Evolutionary conservation across 1,140 invertebrate genomes (phyloP).

Genomic region (Asbolus verrucosus): DNA sequence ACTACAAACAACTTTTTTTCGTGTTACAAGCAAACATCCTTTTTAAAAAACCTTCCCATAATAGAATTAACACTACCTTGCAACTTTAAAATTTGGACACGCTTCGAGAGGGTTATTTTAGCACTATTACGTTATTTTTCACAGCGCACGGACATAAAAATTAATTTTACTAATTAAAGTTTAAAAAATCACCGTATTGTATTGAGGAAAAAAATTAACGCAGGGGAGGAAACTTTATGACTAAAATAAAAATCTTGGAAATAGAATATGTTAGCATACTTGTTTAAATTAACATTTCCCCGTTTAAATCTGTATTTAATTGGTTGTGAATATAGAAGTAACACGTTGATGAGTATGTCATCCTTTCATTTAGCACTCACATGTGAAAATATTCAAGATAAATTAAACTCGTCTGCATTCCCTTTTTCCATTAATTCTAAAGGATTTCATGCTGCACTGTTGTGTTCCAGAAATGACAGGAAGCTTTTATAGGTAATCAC

Average conservation of each 20-base stretch:
- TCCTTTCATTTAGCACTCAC: constrained; percentile 18
- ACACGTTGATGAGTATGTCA: too few species aligned
- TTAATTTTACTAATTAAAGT: constrained; percentile 7
- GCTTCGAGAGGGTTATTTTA: constrained; percentile 12
- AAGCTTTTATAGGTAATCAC: too few species aligned
- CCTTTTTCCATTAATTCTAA: too few species aligned
- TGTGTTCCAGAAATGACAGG: too few species aligned
- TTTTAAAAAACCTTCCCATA: constrained; percentile 32
- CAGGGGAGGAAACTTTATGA: too few species aligned
- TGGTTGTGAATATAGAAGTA: neutral
- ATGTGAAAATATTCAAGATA: constrained; percentile 12
- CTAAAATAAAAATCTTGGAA: neutral
- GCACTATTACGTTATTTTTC: constrained; percentile 33
- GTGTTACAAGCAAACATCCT: too few species aligned
- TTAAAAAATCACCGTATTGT: too few species aligned
- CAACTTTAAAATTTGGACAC: constrained; percentile 21
- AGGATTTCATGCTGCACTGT: too few species aligned
- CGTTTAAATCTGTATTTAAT: constrained; percentile 21
- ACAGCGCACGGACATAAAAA: neutral
- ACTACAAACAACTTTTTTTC: constrained; percentile 13
- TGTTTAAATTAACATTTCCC: neutral
- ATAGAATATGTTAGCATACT: constrained; percentile 5
- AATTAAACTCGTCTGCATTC: too few species aligned
- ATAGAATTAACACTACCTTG: constrained; percentile 17
- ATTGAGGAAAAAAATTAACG: too few species aligned